Evolutionary conservation across 2,888 invertebrate genomes (phyloP).

Genomic region (Gryllus longicercus): DNA sequence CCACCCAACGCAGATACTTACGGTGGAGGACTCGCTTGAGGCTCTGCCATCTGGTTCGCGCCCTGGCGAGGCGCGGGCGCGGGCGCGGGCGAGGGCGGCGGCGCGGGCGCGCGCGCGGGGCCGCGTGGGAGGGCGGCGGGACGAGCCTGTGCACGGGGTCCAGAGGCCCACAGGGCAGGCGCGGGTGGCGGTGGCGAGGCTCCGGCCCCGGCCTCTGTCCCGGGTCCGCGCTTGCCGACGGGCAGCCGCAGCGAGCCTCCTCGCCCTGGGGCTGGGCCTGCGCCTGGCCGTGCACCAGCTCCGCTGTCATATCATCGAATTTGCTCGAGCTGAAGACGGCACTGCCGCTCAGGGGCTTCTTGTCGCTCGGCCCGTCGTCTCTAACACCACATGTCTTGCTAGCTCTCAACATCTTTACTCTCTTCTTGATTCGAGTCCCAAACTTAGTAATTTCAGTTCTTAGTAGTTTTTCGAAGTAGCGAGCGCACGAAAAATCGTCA

Average conservation of each 20-base stretch:
- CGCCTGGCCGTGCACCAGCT: not conserved
- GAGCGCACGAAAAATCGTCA: too few species aligned
- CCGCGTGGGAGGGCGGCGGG: not conserved
- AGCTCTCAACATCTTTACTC: too few species aligned
- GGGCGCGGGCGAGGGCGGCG: not conserved
- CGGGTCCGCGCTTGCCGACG: not conserved
- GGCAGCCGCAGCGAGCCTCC: not conserved
- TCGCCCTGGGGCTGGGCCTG: not conserved
- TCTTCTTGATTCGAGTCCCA: too few species aligned
- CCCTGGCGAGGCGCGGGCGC: not conserved
- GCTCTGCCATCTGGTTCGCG: not conserved
- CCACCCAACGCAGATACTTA: not conserved
- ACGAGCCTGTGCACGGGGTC: not conserved
- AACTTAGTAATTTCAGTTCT: too few species aligned
- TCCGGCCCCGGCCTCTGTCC: not conserved
- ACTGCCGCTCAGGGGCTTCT: not conserved
- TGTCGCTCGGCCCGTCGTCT: not conserved
- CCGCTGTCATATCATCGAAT: slow-evolving; percentile 30
- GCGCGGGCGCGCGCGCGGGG: not conserved
- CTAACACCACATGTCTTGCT: not conserved
- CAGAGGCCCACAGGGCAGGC: not conserved
- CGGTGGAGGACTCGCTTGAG: not conserved
- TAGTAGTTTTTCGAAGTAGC: too few species aligned
- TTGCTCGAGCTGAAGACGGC: not conserved
- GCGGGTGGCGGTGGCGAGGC: not conserved